Evolutionary conservation across 1,140 invertebrate genomes (phyloP), one percentile per base, ranked within the genome.

Genomic region (Laupala kohalensis): DNA sequence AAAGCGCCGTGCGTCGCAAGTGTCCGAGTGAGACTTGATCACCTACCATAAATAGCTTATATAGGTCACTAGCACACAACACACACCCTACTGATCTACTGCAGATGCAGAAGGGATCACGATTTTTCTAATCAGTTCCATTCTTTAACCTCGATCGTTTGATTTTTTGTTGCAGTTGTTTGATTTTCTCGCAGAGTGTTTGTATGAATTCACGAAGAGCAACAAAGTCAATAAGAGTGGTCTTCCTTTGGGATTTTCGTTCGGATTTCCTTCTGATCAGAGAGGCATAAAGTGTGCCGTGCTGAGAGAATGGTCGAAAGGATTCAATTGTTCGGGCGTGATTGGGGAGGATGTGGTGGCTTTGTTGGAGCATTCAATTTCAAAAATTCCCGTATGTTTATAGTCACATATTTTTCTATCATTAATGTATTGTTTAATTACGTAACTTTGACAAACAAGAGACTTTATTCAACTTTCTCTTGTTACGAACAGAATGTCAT

Each of bases 151-250:
- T n/a, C n/a, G n/a, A n/a, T n/a, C n/a, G n/a, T n/a, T n/a, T n/a
- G n/a, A 67, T 74, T 72, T 66, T 67, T 64, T 25, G 66, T 76
- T 79, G 23, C 76, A 89, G 83, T 83, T 99, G 19, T 99, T 99
- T 83, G 97, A 99, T 81, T 96, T 99, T 81, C 99, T 99, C 75
- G 97, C 97, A 30, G 90, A 96, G 75, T 99, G 97, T 84, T 85
- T 99, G 76, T 89, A 92, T 2, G 89, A 90, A 73, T 99, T 99
- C 80, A 91, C 98, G 81, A 91, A 92, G 78, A 89, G 95, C 72
- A 86, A 94, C 73, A 84, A 90, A 29, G 84, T 92, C 67, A 84
- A 87, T 66, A 81, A 89, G 25, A 87, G 93, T 75, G 82, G 88
- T 65, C 82, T 99, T 25, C 96, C 97, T 0, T 83, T 99, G 25